Base-by-base conservation (phyloP, 2,888 invertebrate genomes). In the Pardosa pseudoannulata region DNA sequence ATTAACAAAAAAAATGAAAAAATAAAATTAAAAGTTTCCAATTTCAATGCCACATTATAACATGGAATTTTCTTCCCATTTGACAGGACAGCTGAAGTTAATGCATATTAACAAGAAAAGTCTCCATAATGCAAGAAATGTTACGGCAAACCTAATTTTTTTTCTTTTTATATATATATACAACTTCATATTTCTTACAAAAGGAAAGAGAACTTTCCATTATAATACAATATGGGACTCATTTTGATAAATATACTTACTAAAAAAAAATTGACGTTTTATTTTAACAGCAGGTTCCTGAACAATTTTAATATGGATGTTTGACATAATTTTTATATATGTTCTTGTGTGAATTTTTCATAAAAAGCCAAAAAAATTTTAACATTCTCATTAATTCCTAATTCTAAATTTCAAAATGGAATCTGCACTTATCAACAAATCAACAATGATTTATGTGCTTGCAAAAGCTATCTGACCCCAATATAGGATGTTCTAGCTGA, bases 401-500 rank as follows among this genome's bases (percentile, higher is more conserved):
- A 29, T 72, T 72, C 71, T 50, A 46, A 46, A 29, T 50, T 28
- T 46, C 16, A 46, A n/a, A 46, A 72, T 56, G 36, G 32, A 67
- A 32, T 67, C 67, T 67, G 67, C 23, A 32, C 27, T 67, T 41
- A 28, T 50, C 31, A 72, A 72, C 41, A 41, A 31, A 46, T 72
- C 19, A 32, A n/a, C n/a, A n/a, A 32, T 67, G n/a, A 16, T 67
- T n/a, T 67, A 3, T 28, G 46, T 31, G 29, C 41, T 46, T 72
- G 29, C n/a, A 72, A 67, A 67, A 67, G 36, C 36, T 19, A 31
- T 67, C 16, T 31, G 36, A 32, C 32, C 36, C 7, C 32, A 67
- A 28, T 23, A 41, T 11, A 41, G 7, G 27, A 36, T 70, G 74
- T 62, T 78, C 94, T 95, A 96, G 94, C 95, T 95, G 92, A 96